Conservation (phyloP, 2,888 invertebrate genomes). For the Euzetes globulus region DNA sequence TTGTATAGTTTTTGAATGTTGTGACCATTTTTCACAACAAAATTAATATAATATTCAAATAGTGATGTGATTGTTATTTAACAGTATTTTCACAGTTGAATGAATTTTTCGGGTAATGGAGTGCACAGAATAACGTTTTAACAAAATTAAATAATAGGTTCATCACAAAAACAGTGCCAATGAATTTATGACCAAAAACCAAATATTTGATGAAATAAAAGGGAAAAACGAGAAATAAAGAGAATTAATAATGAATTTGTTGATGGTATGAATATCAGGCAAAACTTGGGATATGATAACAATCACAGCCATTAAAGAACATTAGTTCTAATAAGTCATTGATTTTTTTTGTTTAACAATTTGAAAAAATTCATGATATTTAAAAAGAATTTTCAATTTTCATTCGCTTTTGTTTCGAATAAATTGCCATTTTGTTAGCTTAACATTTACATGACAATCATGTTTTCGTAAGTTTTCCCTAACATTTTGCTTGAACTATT, state of each 20-base stretch:
- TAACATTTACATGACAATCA: too few relatives aligned
- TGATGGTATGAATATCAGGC: too few relatives aligned
- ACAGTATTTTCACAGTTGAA: background rate
- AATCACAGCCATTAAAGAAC: too few relatives aligned
- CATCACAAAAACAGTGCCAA: background rate
- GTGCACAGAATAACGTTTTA: background rate
- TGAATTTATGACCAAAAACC: background rate
- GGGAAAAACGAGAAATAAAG: background rate
- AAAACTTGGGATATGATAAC: too few relatives aligned
- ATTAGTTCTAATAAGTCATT: too few relatives aligned
- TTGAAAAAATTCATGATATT: too few relatives aligned
- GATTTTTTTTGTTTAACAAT: too few relatives aligned
- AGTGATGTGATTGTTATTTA: background rate
- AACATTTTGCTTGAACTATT: too few relatives aligned
- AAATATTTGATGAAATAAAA: conserved; percentile 2
- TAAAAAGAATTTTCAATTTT: too few relatives aligned
- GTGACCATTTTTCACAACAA: background rate
- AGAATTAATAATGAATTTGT: background rate
- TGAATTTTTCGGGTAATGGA: background rate
- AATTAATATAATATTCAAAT: background rate
- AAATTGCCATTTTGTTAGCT: too few relatives aligned
- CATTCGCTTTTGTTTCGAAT: too few relatives aligned
- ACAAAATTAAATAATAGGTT: background rate
- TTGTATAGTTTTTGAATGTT: background rate
- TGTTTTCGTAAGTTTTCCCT: too few relatives aligned